Evolutionary conservation across 2,797 vertebrate genomes (phyloP), one percentile per base, ranked within the genome.

Genomic region (Allobates femoralis): DNA sequence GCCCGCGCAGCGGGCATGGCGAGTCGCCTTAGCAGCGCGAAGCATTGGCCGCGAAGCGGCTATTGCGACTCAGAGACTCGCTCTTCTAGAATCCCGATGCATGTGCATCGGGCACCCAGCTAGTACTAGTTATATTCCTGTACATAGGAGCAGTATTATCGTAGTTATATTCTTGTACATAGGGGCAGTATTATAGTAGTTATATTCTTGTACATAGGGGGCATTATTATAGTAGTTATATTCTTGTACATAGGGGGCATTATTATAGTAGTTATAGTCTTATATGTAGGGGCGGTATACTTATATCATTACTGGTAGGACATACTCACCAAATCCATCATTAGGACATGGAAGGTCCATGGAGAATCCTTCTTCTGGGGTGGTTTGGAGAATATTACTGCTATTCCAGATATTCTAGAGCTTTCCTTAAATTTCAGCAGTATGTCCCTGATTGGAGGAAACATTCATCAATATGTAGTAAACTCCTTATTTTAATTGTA

Each of bases 271-370:
- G 64, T 66, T 66, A 66, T 66, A 66, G 5, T 66, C 28, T 6
- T 66, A 28, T 66, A 66, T 28, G 18, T 66, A 32, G 28, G 64
- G 64, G 60, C 60, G 30, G 60, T 5, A 64, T 23, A 64, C 28
- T 5, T 28, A 32, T 41, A 50, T n/a, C n/a, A n/a, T 28, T 73
- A 28, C 21, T 46, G 5, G 16, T 4, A n/a, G 14, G n/a, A 15
- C 1, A 19, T 5, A 75, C 95, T 93, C 92, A 99, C 98, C 98
- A 89, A 97, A 95, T 60, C 97, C 96, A 83, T 99, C 96, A 0
- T 97, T 99, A 91, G 98, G 98, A 77, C 98, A 99, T 7, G 91
- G 88, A n/a, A 94, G 91, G 58, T 97, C 97, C 0, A 97, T 96
- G n/a, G 98, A 99, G 90, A 97, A 97, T 1, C 93, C 94, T 0